Percentiles rank a stretch among this genome's conserved stretches.
Evolutionary conservation across 2,797 vertebrate genomes (phyloP).

Genomic region (Sebastiscus albofasciatus): DNA sequence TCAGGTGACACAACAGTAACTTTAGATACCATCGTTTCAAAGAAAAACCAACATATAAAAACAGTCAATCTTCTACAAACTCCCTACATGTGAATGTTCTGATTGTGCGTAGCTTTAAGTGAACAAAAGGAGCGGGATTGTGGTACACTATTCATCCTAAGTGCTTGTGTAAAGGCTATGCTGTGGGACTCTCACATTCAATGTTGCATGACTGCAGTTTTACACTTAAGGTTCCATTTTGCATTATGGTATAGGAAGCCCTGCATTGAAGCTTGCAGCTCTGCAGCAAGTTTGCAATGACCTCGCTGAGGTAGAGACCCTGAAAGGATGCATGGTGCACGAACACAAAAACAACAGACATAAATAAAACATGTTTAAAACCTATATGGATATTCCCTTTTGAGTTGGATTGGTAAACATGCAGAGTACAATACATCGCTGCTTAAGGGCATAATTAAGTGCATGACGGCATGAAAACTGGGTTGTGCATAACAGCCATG

Average conservation of each 20-base stretch:
- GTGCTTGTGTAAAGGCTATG: conserved; percentile 82
- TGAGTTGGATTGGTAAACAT: conserved; percentile 69
- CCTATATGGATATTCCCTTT: conserved; percentile 66
- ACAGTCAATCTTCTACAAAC: conserved; percentile 56
- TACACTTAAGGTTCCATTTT: conserved; percentile 78
- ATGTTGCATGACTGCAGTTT: conserved; percentile 74
- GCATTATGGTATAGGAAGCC: conserved; percentile 76
- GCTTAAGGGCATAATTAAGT: conserved; percentile 76
- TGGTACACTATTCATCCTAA: conserved; percentile 74
- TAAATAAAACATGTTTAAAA: conserved; percentile 62
- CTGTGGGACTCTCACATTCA: conserved; percentile 80
- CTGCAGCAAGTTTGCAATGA: conserved; percentile 83
- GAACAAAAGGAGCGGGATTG: conserved; percentile 61
- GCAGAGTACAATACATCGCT: conserved; percentile 76
- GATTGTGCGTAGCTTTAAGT: conserved; percentile 85
- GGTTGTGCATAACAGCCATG: conserved; percentile 80
- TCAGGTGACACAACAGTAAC: conserved; percentile 42
- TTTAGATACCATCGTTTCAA: conserved; percentile 43
- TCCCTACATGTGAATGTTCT: conserved; percentile 66
- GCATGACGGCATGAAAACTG: conserved; percentile 72
- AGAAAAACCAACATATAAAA: conserved; percentile 55
- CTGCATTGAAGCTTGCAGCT: conserved; percentile 79
- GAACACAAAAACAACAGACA: conserved; percentile 51
- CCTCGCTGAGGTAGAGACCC: conserved; percentile 87
- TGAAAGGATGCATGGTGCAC: conserved; percentile 78